Base-by-base conservation (phyloP, 2,113 vertebrate species). In the Cyrtonyx montezumae region DNA sequence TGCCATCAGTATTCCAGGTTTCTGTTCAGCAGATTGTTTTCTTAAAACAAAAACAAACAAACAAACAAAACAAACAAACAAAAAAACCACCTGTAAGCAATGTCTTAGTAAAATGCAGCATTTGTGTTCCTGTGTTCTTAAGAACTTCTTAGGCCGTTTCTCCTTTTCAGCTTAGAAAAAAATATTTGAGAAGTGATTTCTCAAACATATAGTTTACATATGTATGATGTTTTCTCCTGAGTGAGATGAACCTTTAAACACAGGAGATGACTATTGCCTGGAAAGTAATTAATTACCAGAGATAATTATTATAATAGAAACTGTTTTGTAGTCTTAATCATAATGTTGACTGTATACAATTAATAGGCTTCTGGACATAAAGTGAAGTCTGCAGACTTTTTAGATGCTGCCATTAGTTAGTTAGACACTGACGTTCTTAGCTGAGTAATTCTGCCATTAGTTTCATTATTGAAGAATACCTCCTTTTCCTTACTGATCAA, bases 271-370 rank as follows among this genome's bases (percentile, higher is more conserved):
- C 73, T 94, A 37, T 84, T 78, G 63, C 58, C 9, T 78, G 73
- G 46, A 48, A 88, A 71, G 12, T 84, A 84, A 79, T 93, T 86
- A 92, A 87, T 78, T 87, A 66, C 16, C 2, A 3, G 78, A 90
- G 79, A 42, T 51, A 61, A 93, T 69, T 74, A 32, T 20, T 87
- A 58, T 40, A 93, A 32, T 69, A 58, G 40, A 59, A 90, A 19
- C 28, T 84, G 77, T 89, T 94, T 87, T 77, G n/a, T 87, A 87
- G 66, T 90, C 58, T 79, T 88, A 88, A 76, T 93, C 84, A 46
- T 37, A 46, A 9, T 69, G 62, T 92, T 89, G 66, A 42, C 74
- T 82, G 36, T 84, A 74, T 51, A 88, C 49, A 76, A 59, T 93
- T 88, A 91, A 45, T 42, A 87, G 66, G 37, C 59, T 87, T 91